Evolutionary conservation across 2,113 vertebrate genomes (phyloP).

Genomic region (Xerus inauris): DNA sequence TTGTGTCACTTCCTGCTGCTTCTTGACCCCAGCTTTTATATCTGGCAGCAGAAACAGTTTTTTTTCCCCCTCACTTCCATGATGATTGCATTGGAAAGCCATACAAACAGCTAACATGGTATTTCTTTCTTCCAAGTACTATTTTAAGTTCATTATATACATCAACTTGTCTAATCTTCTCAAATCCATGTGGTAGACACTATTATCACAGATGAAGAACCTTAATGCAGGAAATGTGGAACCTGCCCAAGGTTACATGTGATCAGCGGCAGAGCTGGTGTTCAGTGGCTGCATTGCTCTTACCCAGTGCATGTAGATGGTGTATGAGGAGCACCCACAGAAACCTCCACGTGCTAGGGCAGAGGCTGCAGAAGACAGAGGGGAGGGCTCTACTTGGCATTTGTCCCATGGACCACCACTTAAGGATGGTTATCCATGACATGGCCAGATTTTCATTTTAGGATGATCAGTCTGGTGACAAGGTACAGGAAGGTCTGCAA

Average conservation of each 20-base stretch:
- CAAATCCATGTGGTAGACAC: not conserved
- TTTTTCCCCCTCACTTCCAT: not conserved
- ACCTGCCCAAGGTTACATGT: not conserved
- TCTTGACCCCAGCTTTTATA: not conserved
- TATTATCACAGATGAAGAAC: accelerated
- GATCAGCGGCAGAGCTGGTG: not conserved
- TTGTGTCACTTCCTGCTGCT: not conserved
- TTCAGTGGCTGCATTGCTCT: not conserved
- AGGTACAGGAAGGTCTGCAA: not conserved
- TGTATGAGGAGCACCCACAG: accelerated
- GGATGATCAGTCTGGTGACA: not conserved
- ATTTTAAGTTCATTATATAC: not conserved
- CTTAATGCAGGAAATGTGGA: not conserved
- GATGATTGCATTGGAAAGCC: not conserved
- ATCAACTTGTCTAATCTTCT: not conserved
- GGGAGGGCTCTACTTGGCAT: not conserved
- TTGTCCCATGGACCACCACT: not conserved
- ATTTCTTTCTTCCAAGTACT: not conserved
- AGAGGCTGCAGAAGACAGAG: not conserved
- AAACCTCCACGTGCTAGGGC: accelerated
- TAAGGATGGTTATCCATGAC: too few species aligned
- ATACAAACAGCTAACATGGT: not conserved
- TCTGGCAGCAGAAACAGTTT: not conserved
- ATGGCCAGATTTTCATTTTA: not conserved
- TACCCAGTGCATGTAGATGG: not conserved